Conservation (phyloP, 1,140 invertebrate genomes). For the Agraylea sexmaculata region DNA sequence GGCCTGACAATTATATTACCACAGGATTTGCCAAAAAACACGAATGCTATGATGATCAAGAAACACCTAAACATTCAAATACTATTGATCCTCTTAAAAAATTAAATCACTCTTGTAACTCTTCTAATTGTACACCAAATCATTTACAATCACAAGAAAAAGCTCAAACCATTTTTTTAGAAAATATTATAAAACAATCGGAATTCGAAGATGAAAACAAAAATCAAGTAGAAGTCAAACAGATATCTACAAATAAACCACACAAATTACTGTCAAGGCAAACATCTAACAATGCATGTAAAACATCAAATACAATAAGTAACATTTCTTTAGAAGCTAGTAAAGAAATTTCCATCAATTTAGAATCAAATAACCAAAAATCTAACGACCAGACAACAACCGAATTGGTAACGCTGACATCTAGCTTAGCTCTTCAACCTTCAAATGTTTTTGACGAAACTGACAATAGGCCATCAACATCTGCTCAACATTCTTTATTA, state of each 20-base stretch:
- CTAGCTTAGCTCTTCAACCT: conserved; percentile 11
- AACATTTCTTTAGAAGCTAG: conserved; percentile 19
- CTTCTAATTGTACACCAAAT: conserved; percentile 28
- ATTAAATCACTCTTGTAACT: conserved; percentile 6
- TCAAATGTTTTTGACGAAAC: conserved; percentile 12
- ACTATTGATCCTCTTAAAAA: conserved; percentile 7
- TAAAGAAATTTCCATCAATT: too few relatives aligned
- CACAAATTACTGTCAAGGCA: conserved; percentile 48
- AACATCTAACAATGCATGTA: conserved; percentile 29
- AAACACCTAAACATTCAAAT: conserved; percentile 19
- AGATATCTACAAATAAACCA: conserved; percentile 38
- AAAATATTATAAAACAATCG: conserved; percentile 36
- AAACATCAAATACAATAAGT: conserved; percentile 25
- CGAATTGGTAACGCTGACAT: conserved; percentile 12
- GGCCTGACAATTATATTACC: conserved; percentile 53
- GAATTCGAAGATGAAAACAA: conserved; percentile 41
- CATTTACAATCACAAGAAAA: conserved; percentile 36
- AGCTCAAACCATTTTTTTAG: conserved; percentile 35
- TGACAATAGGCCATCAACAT: conserved; percentile 7
- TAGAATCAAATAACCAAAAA: conserved; percentile 10
- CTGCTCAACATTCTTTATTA: conserved; percentile 27
- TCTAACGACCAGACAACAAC: conserved; percentile 2
- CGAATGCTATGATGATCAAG: conserved; percentile 5
- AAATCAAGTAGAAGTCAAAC: conserved; percentile 40
- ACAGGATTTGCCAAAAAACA: conserved; percentile 33